Evolutionary conservation across 1,140 invertebrate species (phyloP).

Genomic region (Zaprionus gabonicus): DNA sequence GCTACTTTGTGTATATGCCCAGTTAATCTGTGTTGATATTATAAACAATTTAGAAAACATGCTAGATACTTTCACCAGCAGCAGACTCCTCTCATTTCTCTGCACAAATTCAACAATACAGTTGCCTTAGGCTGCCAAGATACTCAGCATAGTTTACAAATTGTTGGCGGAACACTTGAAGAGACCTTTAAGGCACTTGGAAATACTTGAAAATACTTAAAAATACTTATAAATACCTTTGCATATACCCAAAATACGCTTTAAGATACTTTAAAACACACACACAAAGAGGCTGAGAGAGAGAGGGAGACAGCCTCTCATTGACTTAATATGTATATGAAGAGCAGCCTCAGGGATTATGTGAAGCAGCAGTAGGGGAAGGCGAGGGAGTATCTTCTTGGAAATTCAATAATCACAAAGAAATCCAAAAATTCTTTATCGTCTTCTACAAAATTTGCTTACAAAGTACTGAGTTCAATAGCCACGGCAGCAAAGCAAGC

Average conservation of each 20-base stretch:
- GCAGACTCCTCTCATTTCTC: too few relatives aligned
- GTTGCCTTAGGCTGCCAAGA: neutral
- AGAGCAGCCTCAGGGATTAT: neutral
- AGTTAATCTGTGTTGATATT: too few relatives aligned
- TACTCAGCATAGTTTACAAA: neutral
- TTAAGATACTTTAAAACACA: neutral
- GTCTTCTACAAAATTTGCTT: conserved; percentile 1
- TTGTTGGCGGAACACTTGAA: neutral
- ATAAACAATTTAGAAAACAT: neutral
- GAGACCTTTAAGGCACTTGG: neutral
- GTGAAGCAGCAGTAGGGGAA: neutral
- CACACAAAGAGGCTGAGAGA: neutral
- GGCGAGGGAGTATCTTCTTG: neutral
- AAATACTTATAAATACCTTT: neutral
- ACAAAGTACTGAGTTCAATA: conserved; percentile 1
- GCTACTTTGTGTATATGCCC: neutral
- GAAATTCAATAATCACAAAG: conserved; percentile 10
- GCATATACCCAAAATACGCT: neutral
- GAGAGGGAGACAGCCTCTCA: neutral
- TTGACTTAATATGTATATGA: neutral
- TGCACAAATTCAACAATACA: too few relatives aligned
- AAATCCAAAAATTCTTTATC: neutral
- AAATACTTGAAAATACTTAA: neutral
- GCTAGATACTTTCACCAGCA: neutral
- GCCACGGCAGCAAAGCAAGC: neutral